These are phyloP conservation scores for Halesus radiatus DNA, from an alignment of 1,140 invertebrate genomes.

Conservation along the genomic window DNA sequence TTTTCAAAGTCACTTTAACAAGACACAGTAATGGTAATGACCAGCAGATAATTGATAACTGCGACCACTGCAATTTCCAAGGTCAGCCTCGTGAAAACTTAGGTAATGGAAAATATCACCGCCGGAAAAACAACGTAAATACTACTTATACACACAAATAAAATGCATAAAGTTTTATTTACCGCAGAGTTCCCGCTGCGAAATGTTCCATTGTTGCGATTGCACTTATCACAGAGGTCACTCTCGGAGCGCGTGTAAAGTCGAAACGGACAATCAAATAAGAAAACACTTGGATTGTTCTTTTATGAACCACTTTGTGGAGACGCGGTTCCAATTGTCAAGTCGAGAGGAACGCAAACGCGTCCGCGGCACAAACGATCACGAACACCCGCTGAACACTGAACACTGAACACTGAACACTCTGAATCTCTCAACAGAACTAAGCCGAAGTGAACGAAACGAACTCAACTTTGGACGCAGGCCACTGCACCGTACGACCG, in stretches of 20 bases:
- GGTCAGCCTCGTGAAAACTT: not conserved
- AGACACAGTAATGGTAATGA: not conserved
- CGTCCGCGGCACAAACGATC: too few relatives aligned
- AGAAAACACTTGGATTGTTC: not conserved
- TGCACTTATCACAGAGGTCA: slow-evolving; percentile 16
- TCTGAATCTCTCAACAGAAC: too few relatives aligned
- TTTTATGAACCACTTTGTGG: not conserved
- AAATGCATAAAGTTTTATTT: slow-evolving; percentile 7
- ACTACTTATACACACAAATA: not conserved
- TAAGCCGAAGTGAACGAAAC: too few relatives aligned
- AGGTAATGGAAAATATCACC: not conserved
- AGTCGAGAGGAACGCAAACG: too few relatives aligned
- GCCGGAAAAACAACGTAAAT: too few relatives aligned
- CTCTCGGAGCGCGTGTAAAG: not conserved
- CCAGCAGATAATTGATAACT: not conserved
- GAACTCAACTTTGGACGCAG: too few relatives aligned
- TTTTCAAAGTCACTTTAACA: not conserved
- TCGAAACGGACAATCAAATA: not conserved
- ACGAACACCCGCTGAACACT: too few relatives aligned
- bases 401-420: too few relatives aligned
- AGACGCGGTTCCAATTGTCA: too few relatives aligned
- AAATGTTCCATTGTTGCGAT: not conserved
- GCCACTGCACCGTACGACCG: too few relatives aligned
- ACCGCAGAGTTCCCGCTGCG: not conserved
- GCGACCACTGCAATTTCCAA: not conserved